phyloP scores from a whole-genome alignment of 2,113 vertebrate genomes.

The Lampris incognitus region DNA sequence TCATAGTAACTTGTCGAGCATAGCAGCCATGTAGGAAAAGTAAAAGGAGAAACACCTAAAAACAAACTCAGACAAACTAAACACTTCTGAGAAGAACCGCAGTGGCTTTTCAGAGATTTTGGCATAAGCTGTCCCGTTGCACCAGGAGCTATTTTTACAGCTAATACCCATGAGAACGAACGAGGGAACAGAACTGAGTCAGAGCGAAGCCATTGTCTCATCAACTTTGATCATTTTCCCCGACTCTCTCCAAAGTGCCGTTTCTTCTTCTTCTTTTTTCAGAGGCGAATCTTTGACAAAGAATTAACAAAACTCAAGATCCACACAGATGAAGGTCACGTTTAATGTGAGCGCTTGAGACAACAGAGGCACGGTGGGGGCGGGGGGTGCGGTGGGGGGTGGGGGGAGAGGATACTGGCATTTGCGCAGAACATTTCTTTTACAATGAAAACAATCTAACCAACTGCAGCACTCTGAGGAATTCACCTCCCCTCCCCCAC shows the following conservation, averaged over 20 bases:
- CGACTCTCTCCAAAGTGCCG: slow-evolving; percentile 41
- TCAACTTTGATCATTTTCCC: slow-evolving; percentile 71
- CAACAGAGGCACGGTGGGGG: slow-evolving; percentile 48
- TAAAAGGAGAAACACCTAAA: slow-evolving; percentile 52
- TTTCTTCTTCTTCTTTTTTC: slow-evolving; percentile 46
- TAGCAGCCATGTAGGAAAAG: slow-evolving; percentile 46
- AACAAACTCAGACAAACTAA: slow-evolving; percentile 65
- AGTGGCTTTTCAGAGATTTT: slow-evolving; percentile 75
- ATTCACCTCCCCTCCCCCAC: slow-evolving; percentile 84
- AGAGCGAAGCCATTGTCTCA: slow-evolving; percentile 66
- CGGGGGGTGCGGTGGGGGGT: background rate
- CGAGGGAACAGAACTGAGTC: slow-evolving; percentile 66
- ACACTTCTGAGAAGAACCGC: slow-evolving; percentile 70
- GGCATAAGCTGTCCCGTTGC: slow-evolving; percentile 77
- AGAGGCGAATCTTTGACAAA: slow-evolving; percentile 64
- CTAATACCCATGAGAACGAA: slow-evolving; percentile 74
- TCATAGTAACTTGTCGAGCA: slow-evolving; percentile 41
- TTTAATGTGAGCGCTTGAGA: slow-evolving; percentile 63
- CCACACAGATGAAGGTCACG: slow-evolving; percentile 70
- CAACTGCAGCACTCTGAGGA: slow-evolving; percentile 86
- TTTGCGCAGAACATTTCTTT: slow-evolving; percentile 85
- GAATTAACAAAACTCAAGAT: slow-evolving; percentile 61
- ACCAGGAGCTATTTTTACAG: slow-evolving; percentile 81
- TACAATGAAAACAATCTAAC: slow-evolving; percentile 88
- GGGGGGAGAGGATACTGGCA: slow-evolving; percentile 64